Conservation (phyloP, 2,113 vertebrate species). For the Actenoides hombroni region DNA sequence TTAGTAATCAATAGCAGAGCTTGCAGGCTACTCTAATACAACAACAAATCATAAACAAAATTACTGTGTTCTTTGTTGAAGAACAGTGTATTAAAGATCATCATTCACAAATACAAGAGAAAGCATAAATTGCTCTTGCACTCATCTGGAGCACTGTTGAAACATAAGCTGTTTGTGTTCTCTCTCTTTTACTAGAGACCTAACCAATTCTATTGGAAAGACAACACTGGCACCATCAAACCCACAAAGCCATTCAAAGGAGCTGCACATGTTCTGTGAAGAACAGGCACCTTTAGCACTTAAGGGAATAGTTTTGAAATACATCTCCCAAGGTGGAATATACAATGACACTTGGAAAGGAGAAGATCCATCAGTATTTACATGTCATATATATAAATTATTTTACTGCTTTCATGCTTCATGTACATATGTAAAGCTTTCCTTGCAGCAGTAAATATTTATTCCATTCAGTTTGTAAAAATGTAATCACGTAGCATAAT, state of each 20-base stretch:
- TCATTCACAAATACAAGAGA: not conserved
- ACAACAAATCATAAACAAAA: not conserved
- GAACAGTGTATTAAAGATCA: not conserved
- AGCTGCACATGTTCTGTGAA: not conserved
- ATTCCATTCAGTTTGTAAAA: slow-evolving; percentile 20
- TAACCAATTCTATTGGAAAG: not conserved
- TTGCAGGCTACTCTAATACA: not conserved
- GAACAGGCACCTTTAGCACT: not conserved
- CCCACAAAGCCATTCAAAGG: not conserved
- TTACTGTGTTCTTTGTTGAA: not conserved
- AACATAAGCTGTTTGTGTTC: not conserved
- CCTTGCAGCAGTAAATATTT: slow-evolving; percentile 40
- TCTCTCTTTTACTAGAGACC: not conserved
- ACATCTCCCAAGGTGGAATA: not conserved
- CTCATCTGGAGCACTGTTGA: not conserved
- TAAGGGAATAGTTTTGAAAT: not conserved
- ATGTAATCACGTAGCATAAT: not conserved
- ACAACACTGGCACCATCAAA: not conserved
- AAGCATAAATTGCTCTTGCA: not conserved
- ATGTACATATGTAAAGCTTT: not conserved
- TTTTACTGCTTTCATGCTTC: not conserved
- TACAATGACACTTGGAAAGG: not conserved
- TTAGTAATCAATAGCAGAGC: not conserved
- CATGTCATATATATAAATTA: not conserved
- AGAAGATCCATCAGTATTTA: not conserved